phyloP scores from a whole-genome alignment of 1,140 invertebrate species.

The Nasonia longicornis region DNA sequence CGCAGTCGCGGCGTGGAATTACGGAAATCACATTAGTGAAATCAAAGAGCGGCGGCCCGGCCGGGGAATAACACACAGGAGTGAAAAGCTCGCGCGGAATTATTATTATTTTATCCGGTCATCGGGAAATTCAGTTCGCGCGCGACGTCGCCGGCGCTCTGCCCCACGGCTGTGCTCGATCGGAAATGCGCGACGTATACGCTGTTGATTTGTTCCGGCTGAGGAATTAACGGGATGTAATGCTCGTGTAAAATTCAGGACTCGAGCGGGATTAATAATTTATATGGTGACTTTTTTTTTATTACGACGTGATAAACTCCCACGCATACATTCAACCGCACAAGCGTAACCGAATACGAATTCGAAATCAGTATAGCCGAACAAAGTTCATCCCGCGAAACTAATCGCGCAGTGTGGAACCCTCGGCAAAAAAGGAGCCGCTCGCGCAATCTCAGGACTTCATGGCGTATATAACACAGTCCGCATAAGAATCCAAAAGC shows the following conservation, averaged over 20 bases:
- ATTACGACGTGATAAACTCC: no score
- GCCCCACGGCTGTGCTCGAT: no score
- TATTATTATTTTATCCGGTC: constrained; percentile 16
- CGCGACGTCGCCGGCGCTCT: no score
- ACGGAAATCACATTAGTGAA: constrained; percentile 24
- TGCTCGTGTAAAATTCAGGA: no score
- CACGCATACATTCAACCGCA: background rate
- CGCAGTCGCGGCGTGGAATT: background rate
- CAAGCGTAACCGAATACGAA: no score
- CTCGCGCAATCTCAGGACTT: background rate
- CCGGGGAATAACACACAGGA: no score
- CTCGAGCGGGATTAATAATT: background rate
- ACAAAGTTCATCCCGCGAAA: constrained; percentile 1
- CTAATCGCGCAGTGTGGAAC: constrained; percentile 11
- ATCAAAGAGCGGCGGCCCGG: background rate
- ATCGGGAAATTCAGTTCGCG: background rate
- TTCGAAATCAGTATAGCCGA: background rate
- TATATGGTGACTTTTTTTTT: background rate
- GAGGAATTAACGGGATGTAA: background rate
- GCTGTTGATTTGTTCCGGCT: no score
- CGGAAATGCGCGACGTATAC: no score
- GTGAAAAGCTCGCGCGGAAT: background rate
- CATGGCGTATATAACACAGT: no score
- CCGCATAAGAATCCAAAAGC: constrained; percentile 34
- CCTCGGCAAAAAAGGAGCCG: background rate